Evolutionary conservation across 1,140 invertebrate species (phyloP), one percentile per base, ranked within the genome.

Genomic region (Neotoxoptera formosana): DNA sequence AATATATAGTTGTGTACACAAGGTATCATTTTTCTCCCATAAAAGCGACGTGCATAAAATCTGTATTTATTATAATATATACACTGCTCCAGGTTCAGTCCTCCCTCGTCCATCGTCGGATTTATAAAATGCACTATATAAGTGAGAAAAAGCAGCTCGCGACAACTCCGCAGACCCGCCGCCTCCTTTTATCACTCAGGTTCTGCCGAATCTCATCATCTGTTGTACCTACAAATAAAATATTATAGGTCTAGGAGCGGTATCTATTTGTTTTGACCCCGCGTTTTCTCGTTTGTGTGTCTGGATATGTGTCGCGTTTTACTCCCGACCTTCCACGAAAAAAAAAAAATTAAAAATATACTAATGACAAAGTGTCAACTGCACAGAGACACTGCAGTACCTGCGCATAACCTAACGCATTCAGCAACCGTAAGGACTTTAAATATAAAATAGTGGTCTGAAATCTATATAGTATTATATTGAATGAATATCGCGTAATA

Each of bases 41-140:
- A 76, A 48, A 91, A 76, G 90, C n/a, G 7, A 47, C 45, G 60
- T 47, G 90, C 90, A 91, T 91, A 81, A 91, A 91, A 81, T 91
- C 90, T 48, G 90, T 91, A 81, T 81, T 91, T 91, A 81, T 91
- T 81, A 45, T 88, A 53, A 51, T 51, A 51, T 2, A 45, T 48
- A 89, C 20, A 6, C 36, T 60, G 9, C 25, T 45, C 3, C 60
- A 48, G 34, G 2, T 25, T 48, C 7, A 6, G 21, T 48, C 36
- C 36, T 34, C 47, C 53, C 21, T 67, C 45, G 60, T 17, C 30
- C 30, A 45, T 20, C 1, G 41, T 67, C 41, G 30, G n/a, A 81
- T 47, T 76, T 91, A 76, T 91, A 81, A 81, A 76, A 76, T 3
- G 17, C n/a, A n/a, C 60, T 17, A 14, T n/a, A 17, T 17, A 76